Evolutionary conservation across 2,888 invertebrate genomes (phyloP).

Genomic region (Desoria tigrina): DNA sequence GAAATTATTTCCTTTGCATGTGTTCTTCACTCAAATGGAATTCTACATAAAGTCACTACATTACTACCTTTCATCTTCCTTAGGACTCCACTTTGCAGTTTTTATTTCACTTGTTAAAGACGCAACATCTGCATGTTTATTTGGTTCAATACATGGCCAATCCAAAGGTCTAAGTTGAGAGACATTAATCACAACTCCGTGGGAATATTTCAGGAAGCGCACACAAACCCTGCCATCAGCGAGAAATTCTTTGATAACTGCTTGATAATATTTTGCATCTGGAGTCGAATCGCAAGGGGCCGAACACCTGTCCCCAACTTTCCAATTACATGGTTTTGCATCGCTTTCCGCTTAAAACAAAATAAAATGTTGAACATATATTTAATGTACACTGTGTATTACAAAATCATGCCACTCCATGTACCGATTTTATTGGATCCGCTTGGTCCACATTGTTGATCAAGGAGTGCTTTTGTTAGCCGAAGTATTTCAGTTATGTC

Average conservation of each 20-base stretch:
- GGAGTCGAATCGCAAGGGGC: constrained; percentile 92
- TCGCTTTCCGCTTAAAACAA: too few relatives aligned
- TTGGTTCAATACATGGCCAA: constrained; percentile 18
- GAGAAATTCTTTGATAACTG: constrained; percentile 52
- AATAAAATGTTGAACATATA: too few relatives aligned
- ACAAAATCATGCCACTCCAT: background rate
- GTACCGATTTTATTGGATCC: constrained; percentile 32
- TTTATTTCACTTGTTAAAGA: constrained; percentile 92
- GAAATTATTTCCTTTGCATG: too few relatives aligned
- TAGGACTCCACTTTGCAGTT: too few relatives aligned
- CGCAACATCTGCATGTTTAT: constrained; percentile 57
- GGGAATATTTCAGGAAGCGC: constrained; percentile 50
- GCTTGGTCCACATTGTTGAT: constrained; percentile 34
- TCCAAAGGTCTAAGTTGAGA: constrained; percentile 40
- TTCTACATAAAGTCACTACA: too few relatives aligned
- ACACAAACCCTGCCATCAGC: constrained; percentile 51
- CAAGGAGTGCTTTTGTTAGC: constrained; percentile 80
- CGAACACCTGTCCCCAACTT: constrained; percentile 86
- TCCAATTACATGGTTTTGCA: constrained; percentile 69
- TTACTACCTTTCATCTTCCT: too few relatives aligned
- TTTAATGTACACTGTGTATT: too few relatives aligned
- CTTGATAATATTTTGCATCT: constrained; percentile 72
- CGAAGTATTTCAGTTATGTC: constrained; percentile 95
- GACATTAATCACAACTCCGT: constrained; percentile 50
- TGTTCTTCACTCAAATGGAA: too few relatives aligned